Percentiles rank a stretch among this genome's conserved stretches.
These are phyloP conservation scores for human (Homo sapiens) DNA, from an alignment of 2,113 vertebrate genomes.

Conservation along the genomic window GRCh38 chr5:12123501-12124000, in stretches of 20 bases:
- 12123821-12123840: background rate
- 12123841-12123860: background rate
- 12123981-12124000: background rate
- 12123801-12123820: background rate
- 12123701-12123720: background rate
- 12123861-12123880: background rate
- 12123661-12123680: background rate
- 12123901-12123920: background rate
- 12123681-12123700: background rate
- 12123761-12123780: background rate
- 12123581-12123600: background rate
- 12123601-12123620: too few relatives aligned
- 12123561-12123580: background rate
- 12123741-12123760: background rate
- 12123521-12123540: background rate
- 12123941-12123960: background rate
- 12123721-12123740: background rate
- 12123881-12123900: background rate
- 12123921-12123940: background rate
- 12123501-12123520: background rate
- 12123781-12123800: background rate
- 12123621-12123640: background rate
- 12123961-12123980: background rate
- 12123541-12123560: background rate
- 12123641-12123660: background rate